phyloP scores from a whole-genome alignment of 2,888 invertebrate genomes.

The Pollenia amentaria region DNA sequence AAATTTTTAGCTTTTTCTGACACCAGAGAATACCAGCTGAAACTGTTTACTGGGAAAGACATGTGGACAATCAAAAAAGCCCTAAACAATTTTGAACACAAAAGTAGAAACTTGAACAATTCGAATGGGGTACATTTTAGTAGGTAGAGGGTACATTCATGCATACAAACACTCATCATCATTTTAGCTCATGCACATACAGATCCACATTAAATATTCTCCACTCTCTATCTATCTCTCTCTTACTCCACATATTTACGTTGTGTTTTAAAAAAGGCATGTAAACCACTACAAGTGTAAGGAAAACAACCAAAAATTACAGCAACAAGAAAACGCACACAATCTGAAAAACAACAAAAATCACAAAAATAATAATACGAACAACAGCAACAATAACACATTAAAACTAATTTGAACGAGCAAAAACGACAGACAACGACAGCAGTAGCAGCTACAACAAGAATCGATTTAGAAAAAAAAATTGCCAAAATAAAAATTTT shows the following conservation, averaged over 20 bases:
- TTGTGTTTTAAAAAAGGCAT: conserved; percentile 46
- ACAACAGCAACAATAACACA: conserved; percentile 59
- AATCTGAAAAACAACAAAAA: conserved; percentile 76
- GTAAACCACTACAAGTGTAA: conserved; percentile 69
- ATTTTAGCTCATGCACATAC: conserved; percentile 11
- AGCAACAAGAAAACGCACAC: conserved; percentile 67
- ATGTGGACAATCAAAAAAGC: conserved; percentile 58
- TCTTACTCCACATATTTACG: not conserved
- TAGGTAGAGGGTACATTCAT: conserved; percentile 49
- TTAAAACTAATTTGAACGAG: conserved; percentile 55
- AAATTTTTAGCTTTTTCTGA: no score
- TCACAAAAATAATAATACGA: conserved; percentile 59
- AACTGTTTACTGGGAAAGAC: not conserved
- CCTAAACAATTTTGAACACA: conserved; percentile 57
- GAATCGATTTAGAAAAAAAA: conserved; percentile 64
- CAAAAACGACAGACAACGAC: conserved; percentile 58
- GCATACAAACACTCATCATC: conserved; percentile 36
- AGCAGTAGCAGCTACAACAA: conserved; percentile 60
- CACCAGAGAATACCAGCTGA: no score
- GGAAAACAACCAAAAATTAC: conserved; percentile 44
- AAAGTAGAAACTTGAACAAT: conserved; percentile 26
- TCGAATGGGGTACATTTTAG: conserved; percentile 54
- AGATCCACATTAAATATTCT: not conserved
- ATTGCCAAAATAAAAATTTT: conserved; percentile 79
- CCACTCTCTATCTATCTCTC: conserved; percentile 20